A percentile compares a stretch with the other conserved stretches of the same genome.
Conservation (phyloP, 2,888 invertebrate genomes). For the Synanthedon myopaeformis region DNA sequence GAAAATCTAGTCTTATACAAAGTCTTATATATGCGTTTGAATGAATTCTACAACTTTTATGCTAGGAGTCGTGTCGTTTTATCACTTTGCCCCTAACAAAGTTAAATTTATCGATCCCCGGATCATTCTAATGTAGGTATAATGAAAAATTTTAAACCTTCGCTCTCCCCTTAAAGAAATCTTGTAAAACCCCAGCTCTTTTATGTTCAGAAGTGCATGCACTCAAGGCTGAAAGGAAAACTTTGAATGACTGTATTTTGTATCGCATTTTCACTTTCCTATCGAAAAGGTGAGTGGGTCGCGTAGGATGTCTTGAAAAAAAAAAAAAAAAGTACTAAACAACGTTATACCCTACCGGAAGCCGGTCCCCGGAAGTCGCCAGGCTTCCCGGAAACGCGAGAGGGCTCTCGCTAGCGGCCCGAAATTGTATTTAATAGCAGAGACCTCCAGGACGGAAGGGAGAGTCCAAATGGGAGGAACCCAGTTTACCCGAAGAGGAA, state of each 20-base stretch:
- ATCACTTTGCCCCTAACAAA: too few species aligned
- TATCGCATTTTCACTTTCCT: neutral
- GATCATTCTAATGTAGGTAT: too few species aligned
- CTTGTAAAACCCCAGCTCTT: too few species aligned
- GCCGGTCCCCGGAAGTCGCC: constrained; percentile 55
- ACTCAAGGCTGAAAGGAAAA: too few species aligned
- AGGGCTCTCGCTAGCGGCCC: constrained; percentile 46
- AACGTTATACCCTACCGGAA: constrained; percentile 57
- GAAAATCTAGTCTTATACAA: too few species aligned
- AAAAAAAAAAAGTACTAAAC: constrained; percentile 54
- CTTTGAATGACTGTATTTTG: neutral
- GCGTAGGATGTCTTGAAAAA: constrained; percentile 34
- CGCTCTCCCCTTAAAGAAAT: too few species aligned
- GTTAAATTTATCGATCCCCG: too few species aligned
- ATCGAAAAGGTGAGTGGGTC: constrained; percentile 35
- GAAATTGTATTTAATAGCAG: constrained; percentile 61
- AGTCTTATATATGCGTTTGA: too few species aligned
- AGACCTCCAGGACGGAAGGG: constrained; percentile 13
- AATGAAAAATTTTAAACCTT: too few species aligned
- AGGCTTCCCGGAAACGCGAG: constrained; percentile 61
- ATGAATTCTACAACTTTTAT: too few species aligned
- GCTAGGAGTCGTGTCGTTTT: too few species aligned
- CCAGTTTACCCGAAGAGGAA: constrained; percentile 2
- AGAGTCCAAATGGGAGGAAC: constrained; percentile 10
- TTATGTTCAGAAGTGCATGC: too few species aligned